A percentile compares a stretch with the other conserved stretches of the same genome.
Conservation (phyloP, 2,888 invertebrate genomes). For the Pachymerium ferrugineum region DNA sequence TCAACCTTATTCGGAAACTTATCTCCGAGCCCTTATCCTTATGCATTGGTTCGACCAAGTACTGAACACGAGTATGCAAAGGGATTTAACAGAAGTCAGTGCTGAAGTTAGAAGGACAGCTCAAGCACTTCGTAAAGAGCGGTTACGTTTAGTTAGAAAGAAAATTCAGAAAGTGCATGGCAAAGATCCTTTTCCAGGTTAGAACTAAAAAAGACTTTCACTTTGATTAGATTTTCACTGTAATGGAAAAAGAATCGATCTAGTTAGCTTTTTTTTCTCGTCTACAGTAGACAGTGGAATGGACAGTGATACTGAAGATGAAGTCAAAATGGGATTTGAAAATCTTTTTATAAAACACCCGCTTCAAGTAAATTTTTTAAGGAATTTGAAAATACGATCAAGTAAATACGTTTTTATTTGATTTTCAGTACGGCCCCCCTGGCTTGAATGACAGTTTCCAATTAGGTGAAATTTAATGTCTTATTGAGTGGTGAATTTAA, state of each 20-base stretch:
- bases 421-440: not conserved
- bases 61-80: constrained; percentile 34
- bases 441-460: not conserved
- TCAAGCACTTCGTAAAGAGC: constrained; percentile 33
- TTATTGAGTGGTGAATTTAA: not conserved
- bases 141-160: constrained; percentile 25
- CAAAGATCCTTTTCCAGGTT: constrained; percentile 9
- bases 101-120: constrained; percentile 35
- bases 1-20: constrained; percentile 46
- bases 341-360: not conserved
- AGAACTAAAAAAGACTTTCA: not conserved
- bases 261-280: not conserved
- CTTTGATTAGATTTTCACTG: not conserved
- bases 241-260: not conserved
- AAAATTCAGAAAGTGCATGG: constrained; percentile 27
- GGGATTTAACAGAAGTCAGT: constrained; percentile 36
- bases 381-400: not conserved
- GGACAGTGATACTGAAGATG: constrained; percentile 31
- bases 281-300: constrained; percentile 32
- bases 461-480: not conserved
- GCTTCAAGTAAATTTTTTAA: not conserved
- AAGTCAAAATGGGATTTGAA: constrained; percentile 29
- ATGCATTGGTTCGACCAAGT: constrained; percentile 54
- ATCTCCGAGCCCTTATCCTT: constrained; percentile 49
- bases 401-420: too few species aligned